phyloP scores from a whole-genome alignment of 2,888 invertebrate species.

The Drosophila vallismaia region DNA sequence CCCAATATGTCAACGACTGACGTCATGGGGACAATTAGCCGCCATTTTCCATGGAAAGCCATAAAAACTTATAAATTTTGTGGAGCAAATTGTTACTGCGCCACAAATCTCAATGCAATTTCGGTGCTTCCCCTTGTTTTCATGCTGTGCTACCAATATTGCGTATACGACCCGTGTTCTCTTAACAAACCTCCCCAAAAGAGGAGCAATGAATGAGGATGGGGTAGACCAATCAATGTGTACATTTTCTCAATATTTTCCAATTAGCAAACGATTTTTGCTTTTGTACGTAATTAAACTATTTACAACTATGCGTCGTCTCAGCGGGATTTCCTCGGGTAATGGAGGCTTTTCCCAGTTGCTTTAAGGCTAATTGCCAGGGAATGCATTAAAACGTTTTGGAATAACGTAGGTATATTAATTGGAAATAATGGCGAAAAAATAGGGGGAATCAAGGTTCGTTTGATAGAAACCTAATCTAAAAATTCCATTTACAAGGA shows the following conservation, averaged over 20 bases:
- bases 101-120: conserved; percentile 68
- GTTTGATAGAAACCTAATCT: not conserved
- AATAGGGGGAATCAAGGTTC: not conserved
- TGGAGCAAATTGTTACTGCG: conserved; percentile 30
- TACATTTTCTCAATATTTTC: conserved; percentile 56
- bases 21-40: conserved; percentile 33
- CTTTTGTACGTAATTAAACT: conserved; percentile 56
- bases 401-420: conserved; percentile 21
- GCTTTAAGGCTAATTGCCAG: conserved; percentile 19
- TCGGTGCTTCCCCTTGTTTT: conserved; percentile 38
- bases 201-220: conserved; percentile 17
- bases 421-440: conserved; percentile 18
- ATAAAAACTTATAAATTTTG: conserved; percentile 35
- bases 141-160: conserved; percentile 55
- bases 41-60: conserved; percentile 23
- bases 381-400: conserved; percentile 16
- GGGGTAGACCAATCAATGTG: conserved; percentile 20
- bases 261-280: conserved; percentile 67
- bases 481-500: not conserved
- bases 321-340: conserved; percentile 39
- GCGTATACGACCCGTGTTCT: conserved; percentile 51
- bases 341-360: conserved; percentile 42
- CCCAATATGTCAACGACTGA: conserved; percentile 12
- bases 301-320: conserved; percentile 58
- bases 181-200: not conserved